phyloP scores from a whole-genome alignment of 2,888 invertebrate genomes.

The Athalia cordata region DNA sequence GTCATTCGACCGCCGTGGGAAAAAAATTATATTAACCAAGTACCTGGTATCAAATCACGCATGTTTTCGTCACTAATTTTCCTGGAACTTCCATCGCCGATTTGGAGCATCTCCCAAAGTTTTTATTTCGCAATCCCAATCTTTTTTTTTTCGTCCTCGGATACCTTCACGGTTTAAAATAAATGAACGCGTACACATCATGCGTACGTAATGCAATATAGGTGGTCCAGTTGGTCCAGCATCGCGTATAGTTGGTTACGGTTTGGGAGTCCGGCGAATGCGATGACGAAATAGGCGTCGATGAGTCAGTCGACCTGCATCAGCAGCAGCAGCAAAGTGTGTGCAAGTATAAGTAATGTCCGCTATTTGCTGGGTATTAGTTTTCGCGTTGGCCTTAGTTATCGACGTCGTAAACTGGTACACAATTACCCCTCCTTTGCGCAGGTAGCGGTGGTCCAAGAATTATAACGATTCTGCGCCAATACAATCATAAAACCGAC shows the following conservation, averaged over 20 bases:
- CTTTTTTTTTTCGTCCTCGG: no score
- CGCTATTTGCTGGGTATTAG: slow-evolving; percentile 67
- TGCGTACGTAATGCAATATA: slow-evolving; percentile 64
- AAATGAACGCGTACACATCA: slow-evolving; percentile 64
- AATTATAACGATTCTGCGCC: background rate
- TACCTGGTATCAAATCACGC: no score
- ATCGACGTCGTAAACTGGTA: slow-evolving; percentile 65
- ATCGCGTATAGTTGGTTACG: slow-evolving; percentile 41
- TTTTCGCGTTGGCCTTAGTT: slow-evolving; percentile 64
- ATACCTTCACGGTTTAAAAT: slow-evolving; percentile 57
- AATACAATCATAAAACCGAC: no score
- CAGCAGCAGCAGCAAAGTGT: slow-evolving; percentile 30
- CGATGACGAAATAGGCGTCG: no score
- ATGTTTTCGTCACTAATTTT: no score
- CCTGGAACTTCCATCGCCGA: no score
- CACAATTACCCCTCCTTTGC: slow-evolving; percentile 64
- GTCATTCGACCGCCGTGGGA: no score
- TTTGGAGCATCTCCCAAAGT: no score
- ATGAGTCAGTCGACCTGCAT: background rate
- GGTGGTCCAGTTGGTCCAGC: slow-evolving; percentile 54
- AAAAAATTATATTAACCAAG: no score
- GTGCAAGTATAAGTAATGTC: slow-evolving; percentile 63
- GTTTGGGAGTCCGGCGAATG: background rate
- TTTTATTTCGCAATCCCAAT: no score
- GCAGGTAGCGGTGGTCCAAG: background rate